These are phyloP conservation scores for Polyodon spathula DNA, from an alignment of 2,113 vertebrate species.

Conservation along the genomic window DNA sequence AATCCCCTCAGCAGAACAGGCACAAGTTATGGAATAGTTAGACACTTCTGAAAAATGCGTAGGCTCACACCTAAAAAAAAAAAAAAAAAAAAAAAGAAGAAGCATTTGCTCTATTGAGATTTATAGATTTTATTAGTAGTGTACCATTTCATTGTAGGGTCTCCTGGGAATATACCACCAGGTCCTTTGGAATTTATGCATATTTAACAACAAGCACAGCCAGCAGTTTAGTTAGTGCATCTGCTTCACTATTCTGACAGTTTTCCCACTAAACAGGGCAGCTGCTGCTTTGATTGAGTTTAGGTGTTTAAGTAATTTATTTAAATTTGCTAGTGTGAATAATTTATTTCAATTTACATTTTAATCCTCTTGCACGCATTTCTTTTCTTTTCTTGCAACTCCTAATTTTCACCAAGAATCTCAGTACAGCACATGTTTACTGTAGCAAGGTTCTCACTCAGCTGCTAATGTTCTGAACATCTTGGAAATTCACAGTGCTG, in stretches of 20 bases:
- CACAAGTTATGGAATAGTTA: slow-evolving; percentile 17
- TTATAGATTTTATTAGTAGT: slow-evolving; percentile 48
- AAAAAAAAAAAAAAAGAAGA: slow-evolving; percentile 24
- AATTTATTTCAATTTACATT: slow-evolving; percentile 58
- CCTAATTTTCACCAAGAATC: slow-evolving; percentile 16
- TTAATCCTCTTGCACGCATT: slow-evolving; percentile 49
- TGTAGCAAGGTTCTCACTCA: slow-evolving; percentile 35
- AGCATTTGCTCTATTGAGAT: slow-evolving; percentile 39
- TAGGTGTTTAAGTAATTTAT: slow-evolving; percentile 33
- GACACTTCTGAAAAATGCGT: slow-evolving; percentile 17
- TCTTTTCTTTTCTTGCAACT: slow-evolving; percentile 32
- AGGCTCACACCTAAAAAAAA: slow-evolving; percentile 22
- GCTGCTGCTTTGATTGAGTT: slow-evolving; percentile 42
- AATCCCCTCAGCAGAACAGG: slow-evolving; percentile 6
- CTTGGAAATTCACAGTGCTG: background rate
- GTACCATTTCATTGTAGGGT: slow-evolving; percentile 41
- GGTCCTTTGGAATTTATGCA: slow-evolving; percentile 38
- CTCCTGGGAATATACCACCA: slow-evolving; percentile 31
- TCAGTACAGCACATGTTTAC: slow-evolving; percentile 43
- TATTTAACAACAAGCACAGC: slow-evolving; percentile 28
- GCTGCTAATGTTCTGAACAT: slow-evolving; percentile 12
- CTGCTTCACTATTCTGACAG: slow-evolving; percentile 35
- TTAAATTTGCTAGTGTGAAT: slow-evolving; percentile 53
- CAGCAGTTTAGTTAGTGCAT: slow-evolving; percentile 27
- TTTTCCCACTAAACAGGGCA: slow-evolving; percentile 37